Percentiles rank a stretch among this genome's conserved stretches.
phyloP scores from a whole-genome alignment of 1,140 invertebrate species.

The Drosophila funebris region DNA sequence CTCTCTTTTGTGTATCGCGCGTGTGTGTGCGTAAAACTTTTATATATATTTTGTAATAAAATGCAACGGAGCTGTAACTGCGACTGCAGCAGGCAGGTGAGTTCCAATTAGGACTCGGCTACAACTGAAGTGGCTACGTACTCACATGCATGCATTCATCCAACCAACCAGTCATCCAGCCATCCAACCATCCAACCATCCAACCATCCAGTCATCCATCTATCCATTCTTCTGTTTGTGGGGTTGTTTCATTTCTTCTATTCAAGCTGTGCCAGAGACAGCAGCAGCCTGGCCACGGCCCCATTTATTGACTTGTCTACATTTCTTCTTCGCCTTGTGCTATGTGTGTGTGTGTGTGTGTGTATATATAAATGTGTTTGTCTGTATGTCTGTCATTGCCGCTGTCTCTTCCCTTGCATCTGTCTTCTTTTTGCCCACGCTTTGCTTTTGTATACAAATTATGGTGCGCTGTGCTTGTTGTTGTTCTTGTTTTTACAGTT shows the following conservation, averaged over 20 bases:
- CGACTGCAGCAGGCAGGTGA: slow-evolving; percentile 42
- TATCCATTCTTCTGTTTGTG: slow-evolving; percentile 12
- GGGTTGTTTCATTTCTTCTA: slow-evolving; percentile 23
- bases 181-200: not conserved
- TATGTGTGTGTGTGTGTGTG: not conserved
- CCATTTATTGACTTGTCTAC: slow-evolving; percentile 68
- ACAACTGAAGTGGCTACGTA: slow-evolving; percentile 22
- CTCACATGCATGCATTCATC: slow-evolving; percentile 12
- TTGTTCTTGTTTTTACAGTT: slow-evolving; percentile 65
- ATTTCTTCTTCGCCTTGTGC: slow-evolving; percentile 45
- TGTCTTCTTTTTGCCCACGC: slow-evolving; percentile 14
- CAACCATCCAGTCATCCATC: not conserved
- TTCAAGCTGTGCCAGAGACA: slow-evolving; percentile 13
- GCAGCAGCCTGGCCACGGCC: slow-evolving; percentile 53
- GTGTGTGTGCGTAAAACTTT: slow-evolving; percentile 3
- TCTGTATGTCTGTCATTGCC: slow-evolving; percentile 29
- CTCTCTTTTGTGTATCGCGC: not conserved
- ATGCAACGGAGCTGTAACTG: slow-evolving; percentile 40
- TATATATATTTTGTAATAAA: slow-evolving; percentile 35
- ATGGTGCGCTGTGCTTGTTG: slow-evolving; percentile 45
- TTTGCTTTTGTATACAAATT: slow-evolving; percentile 73
- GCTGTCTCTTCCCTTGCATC: slow-evolving; percentile 19
- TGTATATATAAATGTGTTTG: not conserved
- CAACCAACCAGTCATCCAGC: not conserved
- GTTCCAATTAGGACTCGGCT: slow-evolving; percentile 41